Evolutionary conservation across 2,113 vertebrate species (phyloP).

Genomic region (Rhipidura dahli): DNA sequence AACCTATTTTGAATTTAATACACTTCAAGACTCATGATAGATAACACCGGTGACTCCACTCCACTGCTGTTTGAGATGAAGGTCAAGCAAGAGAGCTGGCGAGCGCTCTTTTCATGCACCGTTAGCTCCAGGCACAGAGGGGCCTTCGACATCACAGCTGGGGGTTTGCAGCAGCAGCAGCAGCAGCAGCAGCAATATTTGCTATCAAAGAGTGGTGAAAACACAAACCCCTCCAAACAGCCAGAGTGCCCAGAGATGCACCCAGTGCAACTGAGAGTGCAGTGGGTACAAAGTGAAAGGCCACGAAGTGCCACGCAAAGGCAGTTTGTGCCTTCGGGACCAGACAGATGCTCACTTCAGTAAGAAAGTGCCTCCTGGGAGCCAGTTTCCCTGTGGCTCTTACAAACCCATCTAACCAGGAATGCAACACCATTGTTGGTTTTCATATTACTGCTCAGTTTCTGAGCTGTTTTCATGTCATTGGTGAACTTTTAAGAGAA

Average conservation of each 20-base stretch:
- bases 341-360: not conserved
- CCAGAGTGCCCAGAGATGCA: not conserved
- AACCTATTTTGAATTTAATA: not conserved
- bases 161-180: constrained; percentile 24
- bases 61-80: constrained; percentile 19
- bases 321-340: not conserved
- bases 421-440: not conserved
- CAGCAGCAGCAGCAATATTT: constrained; percentile 5
- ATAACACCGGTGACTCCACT: constrained; percentile 7
- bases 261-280: not conserved
- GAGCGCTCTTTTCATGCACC: constrained; percentile 43
- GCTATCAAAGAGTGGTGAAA: not conserved
- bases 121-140: constrained; percentile 62
- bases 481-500: not conserved
- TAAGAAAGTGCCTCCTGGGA: not conserved
- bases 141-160: constrained; percentile 30
- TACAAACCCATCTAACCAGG: not conserved
- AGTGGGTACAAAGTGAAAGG: not conserved
- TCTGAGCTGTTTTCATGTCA: not conserved
- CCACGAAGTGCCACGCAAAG: not conserved
- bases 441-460: not conserved
- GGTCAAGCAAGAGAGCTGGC: constrained; percentile 43
- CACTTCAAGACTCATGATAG: not conserved
- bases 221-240: not conserved
- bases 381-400: not conserved